Evolutionary conservation across 1,140 invertebrate species (phyloP).

Genomic region (Nephotettix cincticeps): DNA sequence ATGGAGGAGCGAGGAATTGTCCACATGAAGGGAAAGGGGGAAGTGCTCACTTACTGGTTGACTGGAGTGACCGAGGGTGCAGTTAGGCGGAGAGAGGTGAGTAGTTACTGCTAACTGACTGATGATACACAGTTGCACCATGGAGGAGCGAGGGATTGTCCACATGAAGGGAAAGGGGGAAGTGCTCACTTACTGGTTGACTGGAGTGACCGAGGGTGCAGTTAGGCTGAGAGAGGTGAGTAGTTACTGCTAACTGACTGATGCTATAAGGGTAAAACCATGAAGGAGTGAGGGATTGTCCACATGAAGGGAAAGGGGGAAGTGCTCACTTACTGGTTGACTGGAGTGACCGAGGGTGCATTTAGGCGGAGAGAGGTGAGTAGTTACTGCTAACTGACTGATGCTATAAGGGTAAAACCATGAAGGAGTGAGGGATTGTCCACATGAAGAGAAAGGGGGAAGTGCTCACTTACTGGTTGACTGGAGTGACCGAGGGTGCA

Average conservation of each 20-base stretch:
- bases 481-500: conserved; percentile 77
- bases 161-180: conserved; percentile 90
- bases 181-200: conserved; percentile 85
- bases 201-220: conserved; percentile 77
- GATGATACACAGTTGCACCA: conserved; percentile 38
- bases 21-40: conserved; percentile 88
- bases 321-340: conserved; percentile 85
- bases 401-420: conserved; percentile 38
- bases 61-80: conserved; percentile 78
- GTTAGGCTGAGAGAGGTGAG: conserved; percentile 73
- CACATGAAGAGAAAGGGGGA: conserved; percentile 90
- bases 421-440: conserved; percentile 81
- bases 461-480: conserved; percentile 85
- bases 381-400: no score
- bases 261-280: conserved; percentile 38
- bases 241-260: no score
- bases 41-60: conserved; percentile 86
- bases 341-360: conserved; percentile 77
- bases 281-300: conserved; percentile 81
- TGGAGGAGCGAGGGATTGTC: conserved; percentile 81
- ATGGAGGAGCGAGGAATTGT: conserved; percentile 83
- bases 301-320: conserved; percentile 90
- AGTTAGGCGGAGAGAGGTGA: conserved; percentile 73
- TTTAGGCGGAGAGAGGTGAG: conserved; percentile 73
- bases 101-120: no score